A percentile compares a stretch with the other conserved stretches of the same genome.
Evolutionary conservation across 2,113 vertebrate species (phyloP).

Genomic region (Grammomys surdaster): DNA sequence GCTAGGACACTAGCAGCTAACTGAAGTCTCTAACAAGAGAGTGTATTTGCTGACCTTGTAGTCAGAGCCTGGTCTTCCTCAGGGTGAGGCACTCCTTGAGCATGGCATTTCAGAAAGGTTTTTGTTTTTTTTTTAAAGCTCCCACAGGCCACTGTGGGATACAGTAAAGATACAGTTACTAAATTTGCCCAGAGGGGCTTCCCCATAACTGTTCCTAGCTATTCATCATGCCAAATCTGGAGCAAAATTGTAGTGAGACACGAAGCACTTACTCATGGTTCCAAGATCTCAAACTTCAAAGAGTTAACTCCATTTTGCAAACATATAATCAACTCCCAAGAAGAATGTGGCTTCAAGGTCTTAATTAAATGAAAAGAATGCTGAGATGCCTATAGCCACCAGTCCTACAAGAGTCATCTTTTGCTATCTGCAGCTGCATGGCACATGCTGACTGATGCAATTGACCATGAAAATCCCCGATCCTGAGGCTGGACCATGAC

Average conservation of each 20-base stretch:
- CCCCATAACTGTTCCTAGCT: background rate
- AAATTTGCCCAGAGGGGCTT: background rate
- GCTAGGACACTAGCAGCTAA: background rate
- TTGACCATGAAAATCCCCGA: background rate
- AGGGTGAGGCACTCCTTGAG: background rate
- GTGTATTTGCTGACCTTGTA: background rate
- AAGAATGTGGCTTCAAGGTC: conserved; percentile 46
- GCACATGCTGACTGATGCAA: background rate
- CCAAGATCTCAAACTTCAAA: conserved; percentile 56
- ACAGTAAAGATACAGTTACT: conserved; percentile 28
- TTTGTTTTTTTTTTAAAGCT: background rate
- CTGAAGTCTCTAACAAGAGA: background rate
- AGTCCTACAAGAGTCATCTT: background rate
- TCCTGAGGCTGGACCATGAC: background rate
- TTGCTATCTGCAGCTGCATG: background rate
- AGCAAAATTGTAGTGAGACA: conserved; percentile 24
- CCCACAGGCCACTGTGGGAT: background rate
- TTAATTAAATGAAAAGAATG: background rate
- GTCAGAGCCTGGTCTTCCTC: background rate
- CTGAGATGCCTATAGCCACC: background rate
- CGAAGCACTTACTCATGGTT: background rate
- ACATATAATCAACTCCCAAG: conserved; percentile 44
- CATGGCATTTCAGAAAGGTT: background rate
- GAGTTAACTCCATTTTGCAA: conserved; percentile 35
- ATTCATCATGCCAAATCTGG: conserved; percentile 18